phyloP scores from a whole-genome alignment of 2,113 vertebrate species.

The Merops nubicus region DNA sequence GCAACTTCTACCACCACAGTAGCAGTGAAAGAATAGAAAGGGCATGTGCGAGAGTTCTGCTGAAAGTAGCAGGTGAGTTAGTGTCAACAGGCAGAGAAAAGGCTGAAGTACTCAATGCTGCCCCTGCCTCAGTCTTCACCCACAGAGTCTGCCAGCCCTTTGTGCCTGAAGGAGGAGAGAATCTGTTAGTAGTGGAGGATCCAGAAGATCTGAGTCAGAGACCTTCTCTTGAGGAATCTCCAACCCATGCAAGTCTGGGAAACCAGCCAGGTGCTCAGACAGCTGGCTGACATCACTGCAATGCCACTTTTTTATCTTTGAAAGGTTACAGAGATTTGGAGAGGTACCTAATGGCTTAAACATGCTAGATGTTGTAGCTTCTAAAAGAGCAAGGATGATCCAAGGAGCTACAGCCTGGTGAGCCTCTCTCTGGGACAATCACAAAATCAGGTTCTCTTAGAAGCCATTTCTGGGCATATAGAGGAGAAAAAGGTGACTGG shows the following conservation, averaged over 20 bases:
- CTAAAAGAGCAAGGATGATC: neutral
- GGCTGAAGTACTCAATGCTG: neutral
- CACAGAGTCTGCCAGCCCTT: neutral
- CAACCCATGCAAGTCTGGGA: neutral
- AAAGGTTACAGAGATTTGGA: neutral
- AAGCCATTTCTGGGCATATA: neutral
- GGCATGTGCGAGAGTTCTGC: neutral
- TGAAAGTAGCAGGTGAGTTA: neutral
- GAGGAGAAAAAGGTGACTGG: neutral
- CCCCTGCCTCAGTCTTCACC: neutral
- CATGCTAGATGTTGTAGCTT: neutral
- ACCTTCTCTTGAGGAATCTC: neutral
- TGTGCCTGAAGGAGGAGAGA: neutral
- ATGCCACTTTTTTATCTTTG: neutral
- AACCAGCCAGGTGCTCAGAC: neutral
- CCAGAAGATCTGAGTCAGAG: accelerated
- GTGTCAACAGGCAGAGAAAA: neutral
- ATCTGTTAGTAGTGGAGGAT: neutral
- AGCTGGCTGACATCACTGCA: neutral
- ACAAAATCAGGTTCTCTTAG: neutral
- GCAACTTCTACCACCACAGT: neutral
- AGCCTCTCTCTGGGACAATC: neutral
- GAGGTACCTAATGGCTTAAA: neutral
- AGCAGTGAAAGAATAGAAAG: neutral
- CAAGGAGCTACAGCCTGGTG: neutral